A percentile compares a stretch with the other conserved stretches of the same genome.
These are phyloP conservation scores for Mantis religiosa DNA, from an alignment of 2,888 invertebrate genomes.

Conservation along the genomic window DNA sequence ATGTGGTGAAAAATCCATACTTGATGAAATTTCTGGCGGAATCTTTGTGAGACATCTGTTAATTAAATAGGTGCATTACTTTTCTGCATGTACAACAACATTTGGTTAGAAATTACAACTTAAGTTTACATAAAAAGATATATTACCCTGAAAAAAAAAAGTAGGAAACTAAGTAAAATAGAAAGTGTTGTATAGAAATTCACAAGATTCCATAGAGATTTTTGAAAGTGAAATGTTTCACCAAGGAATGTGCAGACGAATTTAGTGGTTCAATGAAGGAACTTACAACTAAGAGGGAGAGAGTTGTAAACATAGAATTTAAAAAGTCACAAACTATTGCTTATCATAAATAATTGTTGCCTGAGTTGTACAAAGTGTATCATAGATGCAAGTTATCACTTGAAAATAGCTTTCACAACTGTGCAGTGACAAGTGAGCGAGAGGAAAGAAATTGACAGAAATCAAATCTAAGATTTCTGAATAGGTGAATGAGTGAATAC, in stretches of 20 bases:
- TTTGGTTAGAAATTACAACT: neutral
- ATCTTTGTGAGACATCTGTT: neutral
- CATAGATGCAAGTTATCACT: slow-evolving; percentile 1
- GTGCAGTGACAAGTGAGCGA: neutral
- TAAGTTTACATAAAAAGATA: neutral
- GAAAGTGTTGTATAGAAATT: neutral
- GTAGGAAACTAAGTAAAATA: neutral
- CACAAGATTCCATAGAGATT: neutral
- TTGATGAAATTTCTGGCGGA: neutral
- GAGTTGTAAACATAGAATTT: neutral
- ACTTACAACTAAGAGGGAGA: neutral
- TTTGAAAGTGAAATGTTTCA: neutral
- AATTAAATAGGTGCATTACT: neutral
- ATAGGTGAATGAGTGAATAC: neutral
- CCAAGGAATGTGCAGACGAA: neutral
- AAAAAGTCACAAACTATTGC: neutral
- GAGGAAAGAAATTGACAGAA: neutral
- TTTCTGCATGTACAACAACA: neutral
- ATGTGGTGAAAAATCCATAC: neutral
- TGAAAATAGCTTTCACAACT: neutral
- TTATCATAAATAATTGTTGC: neutral
- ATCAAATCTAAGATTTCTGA: neutral
- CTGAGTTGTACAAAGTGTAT: slow-evolving; percentile 14
- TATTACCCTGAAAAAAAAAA: neutral
- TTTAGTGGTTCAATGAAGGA: neutral